phyloP scores from a whole-genome alignment of 2,797 vertebrate genomes.

The Picus viridis region DNA sequence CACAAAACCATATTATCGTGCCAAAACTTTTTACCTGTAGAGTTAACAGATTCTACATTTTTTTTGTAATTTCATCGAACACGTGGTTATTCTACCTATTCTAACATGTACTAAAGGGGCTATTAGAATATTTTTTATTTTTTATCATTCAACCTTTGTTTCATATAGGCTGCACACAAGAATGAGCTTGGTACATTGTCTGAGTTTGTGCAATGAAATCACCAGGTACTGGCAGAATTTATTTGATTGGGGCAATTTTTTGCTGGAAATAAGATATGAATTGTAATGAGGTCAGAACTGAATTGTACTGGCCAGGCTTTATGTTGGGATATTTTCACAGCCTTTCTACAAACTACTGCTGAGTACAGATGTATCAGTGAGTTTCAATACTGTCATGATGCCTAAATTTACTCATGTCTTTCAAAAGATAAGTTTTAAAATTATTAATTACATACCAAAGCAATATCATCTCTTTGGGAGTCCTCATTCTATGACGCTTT shows the following conservation, averaged over 20 bases:
- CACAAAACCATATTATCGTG: background rate
- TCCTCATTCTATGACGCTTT: fast-evolving
- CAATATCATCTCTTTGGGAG: background rate
- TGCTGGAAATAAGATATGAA: background rate
- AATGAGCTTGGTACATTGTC: background rate
- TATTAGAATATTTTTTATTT: background rate
- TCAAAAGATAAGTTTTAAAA: background rate
- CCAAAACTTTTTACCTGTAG: background rate
- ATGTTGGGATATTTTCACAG: background rate
- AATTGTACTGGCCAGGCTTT: background rate
- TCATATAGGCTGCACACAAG: background rate
- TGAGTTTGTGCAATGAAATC: background rate
- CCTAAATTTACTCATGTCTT: background rate
- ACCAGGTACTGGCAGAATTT: background rate
- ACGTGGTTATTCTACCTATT: fast-evolving
- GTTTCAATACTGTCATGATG: background rate
- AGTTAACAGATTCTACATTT: background rate
- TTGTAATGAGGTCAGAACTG: background rate
- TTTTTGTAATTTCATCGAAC: background rate
- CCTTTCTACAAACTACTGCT: background rate
- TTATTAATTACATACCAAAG: background rate
- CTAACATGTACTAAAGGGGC: fast-evolving
- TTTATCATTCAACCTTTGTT: background rate
- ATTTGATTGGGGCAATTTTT: background rate
- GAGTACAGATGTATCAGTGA: background rate